Evolutionary conservation across 2,888 invertebrate genomes (phyloP).

Genomic region (Diarsia dahlii): DNA sequence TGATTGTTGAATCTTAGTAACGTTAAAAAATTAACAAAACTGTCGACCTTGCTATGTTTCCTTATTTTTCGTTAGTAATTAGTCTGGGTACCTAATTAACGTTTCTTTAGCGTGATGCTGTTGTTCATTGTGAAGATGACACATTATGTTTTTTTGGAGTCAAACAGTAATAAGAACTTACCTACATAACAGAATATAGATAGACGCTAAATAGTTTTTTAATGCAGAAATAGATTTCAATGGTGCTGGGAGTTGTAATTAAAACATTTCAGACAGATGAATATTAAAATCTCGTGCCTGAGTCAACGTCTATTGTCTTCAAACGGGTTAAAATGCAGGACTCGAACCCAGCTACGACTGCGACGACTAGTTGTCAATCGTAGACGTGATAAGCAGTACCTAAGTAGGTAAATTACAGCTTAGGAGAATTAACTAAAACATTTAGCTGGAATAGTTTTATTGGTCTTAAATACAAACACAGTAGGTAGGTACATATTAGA

Average conservation of each 20-base stretch:
- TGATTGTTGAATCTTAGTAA: slow-evolving; percentile 46
- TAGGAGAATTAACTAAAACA: not conserved
- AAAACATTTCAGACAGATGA: not conserved
- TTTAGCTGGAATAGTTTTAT: not conserved
- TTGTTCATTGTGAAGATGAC: slow-evolving; percentile 57
- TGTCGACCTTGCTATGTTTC: slow-evolving; percentile 71
- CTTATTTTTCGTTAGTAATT: slow-evolving; percentile 69
- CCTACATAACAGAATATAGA: not conserved
- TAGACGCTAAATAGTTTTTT: slow-evolving; percentile 10
- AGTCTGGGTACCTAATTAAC: slow-evolving; percentile 62
- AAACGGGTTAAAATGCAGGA: not conserved
- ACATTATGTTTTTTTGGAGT: slow-evolving; percentile 45
- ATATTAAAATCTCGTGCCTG: not conserved
- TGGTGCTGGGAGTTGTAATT: not conserved
- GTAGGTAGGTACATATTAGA: not conserved
- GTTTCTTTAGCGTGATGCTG: slow-evolving; percentile 52
- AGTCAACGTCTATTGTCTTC: not conserved
- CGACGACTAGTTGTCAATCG: not conserved
- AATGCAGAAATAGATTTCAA: not conserved
- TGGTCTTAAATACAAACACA: not conserved
- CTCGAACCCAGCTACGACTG: not conserved
- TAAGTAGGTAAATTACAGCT: not conserved
- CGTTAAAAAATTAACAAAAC: slow-evolving; percentile 61
- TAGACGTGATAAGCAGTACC: not conserved
- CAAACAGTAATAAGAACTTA: not conserved